Conservation (phyloP, 2,888 invertebrate genomes). For the Lasioglossum malachurum region DNA sequence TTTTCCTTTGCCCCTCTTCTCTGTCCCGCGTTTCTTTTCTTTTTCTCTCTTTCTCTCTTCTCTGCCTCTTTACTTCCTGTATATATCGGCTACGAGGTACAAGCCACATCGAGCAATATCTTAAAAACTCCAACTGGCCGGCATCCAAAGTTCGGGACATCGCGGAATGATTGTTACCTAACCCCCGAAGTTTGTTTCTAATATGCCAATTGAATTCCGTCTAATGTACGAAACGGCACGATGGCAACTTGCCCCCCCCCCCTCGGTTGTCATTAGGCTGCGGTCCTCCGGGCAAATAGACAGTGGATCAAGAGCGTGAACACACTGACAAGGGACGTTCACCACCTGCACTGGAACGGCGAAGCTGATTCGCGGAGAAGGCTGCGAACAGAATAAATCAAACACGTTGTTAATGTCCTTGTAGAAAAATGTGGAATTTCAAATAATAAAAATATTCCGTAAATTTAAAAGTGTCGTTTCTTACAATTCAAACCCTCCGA, state of each 20-base stretch:
- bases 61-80: slow-evolving; percentile 27
- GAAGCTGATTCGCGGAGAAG: neutral
- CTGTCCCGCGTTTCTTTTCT: neutral
- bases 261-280: neutral
- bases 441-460: no score
- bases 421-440: no score
- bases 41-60: neutral
- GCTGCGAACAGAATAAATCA: neutral
- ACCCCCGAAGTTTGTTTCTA: slow-evolving; percentile 11
- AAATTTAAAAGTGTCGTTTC: no score
- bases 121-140: slow-evolving; percentile 81
- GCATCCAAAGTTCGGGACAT: slow-evolving; percentile 75
- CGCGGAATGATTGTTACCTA: slow-evolving; percentile 26
- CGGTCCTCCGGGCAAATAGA: neutral
- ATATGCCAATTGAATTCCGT: neutral
- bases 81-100: slow-evolving; percentile 44
- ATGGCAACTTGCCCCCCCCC: neutral
- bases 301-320: neutral
- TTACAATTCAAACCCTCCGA: no score
- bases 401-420: neutral
- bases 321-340: neutral
- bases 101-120: slow-evolving; percentile 79
- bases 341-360: neutral
- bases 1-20: slow-evolving; percentile 22
- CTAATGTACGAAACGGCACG: neutral